These are phyloP conservation scores for Chloropsis cyanopogon DNA, from an alignment of 2,113 vertebrate genomes.

Conservation along the genomic window DNA sequence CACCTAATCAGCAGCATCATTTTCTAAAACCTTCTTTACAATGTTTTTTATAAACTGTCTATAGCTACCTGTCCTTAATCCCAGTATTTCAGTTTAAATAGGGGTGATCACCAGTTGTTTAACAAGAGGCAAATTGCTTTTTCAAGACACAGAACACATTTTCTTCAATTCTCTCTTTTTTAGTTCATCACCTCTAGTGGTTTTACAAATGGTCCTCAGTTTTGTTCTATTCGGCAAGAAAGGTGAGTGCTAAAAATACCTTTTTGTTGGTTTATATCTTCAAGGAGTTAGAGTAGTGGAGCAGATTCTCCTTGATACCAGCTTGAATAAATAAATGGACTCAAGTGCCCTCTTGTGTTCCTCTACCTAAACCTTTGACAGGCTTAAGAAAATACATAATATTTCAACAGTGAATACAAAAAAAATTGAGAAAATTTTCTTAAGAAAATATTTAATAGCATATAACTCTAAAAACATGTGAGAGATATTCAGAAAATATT, in stretches of 20 bases:
- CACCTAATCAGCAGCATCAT: neutral
- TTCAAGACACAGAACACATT: neutral
- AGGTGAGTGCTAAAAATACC: neutral
- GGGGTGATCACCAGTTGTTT: neutral
- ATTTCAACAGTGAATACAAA: neutral
- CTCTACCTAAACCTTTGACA: neutral
- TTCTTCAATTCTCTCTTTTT: neutral
- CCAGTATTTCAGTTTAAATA: neutral
- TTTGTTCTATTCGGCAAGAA: neutral
- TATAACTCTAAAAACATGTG: neutral
- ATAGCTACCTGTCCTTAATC: neutral
- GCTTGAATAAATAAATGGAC: neutral
- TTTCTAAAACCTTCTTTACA: neutral
- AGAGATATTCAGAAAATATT: neutral
- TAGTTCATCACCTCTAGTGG: neutral
- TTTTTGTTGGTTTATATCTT: neutral
- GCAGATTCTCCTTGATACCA: neutral
- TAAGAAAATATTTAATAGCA: neutral
- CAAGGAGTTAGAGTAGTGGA: neutral
- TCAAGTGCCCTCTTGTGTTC: conserved; percentile 52
- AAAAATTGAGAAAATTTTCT: neutral
- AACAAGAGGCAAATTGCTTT: neutral
- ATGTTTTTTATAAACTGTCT: neutral
- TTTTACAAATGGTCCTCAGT: neutral
- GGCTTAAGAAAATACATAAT: neutral